phyloP scores from a whole-genome alignment of 2,797 vertebrate genomes.

The Aeoliscus strigatus region DNA sequence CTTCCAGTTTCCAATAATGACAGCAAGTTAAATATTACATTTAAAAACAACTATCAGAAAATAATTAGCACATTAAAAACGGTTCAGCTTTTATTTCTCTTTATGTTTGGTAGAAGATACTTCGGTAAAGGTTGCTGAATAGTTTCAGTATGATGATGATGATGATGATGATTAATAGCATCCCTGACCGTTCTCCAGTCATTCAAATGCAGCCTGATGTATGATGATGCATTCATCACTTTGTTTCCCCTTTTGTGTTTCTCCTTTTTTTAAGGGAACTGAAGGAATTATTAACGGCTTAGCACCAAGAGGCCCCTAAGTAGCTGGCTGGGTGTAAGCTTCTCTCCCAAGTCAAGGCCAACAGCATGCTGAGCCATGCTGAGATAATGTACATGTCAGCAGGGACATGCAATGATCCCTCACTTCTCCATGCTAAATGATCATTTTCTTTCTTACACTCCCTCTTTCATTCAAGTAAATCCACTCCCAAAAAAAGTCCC shows the following conservation, averaged over 20 bases:
- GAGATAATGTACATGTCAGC: constrained; percentile 60
- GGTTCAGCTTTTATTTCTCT: background rate
- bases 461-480: constrained; percentile 62
- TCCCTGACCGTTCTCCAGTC: constrained; percentile 9
- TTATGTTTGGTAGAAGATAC: background rate
- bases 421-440: constrained; percentile 61
- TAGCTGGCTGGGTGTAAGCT: constrained; percentile 71
- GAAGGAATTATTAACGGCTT: constrained; percentile 77
- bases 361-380: constrained; percentile 53
- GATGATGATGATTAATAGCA: constrained; percentile 2
- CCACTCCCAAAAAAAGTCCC: constrained; percentile 51
- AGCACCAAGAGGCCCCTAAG: constrained; percentile 65
- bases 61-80: background rate
- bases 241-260: constrained; percentile 64
- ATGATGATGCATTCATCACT: constrained; percentile 65
- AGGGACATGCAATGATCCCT: constrained; percentile 61
- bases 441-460: constrained; percentile 56
- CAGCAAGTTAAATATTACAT: too few species aligned
- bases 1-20: too few species aligned
- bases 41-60: too few species aligned
- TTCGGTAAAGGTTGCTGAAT: constrained; percentile 5
- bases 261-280: constrained; percentile 39
- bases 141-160: constrained; percentile 3
- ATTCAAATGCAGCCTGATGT: constrained; percentile 21
- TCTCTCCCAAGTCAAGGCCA: constrained; percentile 64